Evolutionary conservation across 2,888 invertebrate genomes (phyloP).

Genomic region (Drosophila mulleri): DNA sequence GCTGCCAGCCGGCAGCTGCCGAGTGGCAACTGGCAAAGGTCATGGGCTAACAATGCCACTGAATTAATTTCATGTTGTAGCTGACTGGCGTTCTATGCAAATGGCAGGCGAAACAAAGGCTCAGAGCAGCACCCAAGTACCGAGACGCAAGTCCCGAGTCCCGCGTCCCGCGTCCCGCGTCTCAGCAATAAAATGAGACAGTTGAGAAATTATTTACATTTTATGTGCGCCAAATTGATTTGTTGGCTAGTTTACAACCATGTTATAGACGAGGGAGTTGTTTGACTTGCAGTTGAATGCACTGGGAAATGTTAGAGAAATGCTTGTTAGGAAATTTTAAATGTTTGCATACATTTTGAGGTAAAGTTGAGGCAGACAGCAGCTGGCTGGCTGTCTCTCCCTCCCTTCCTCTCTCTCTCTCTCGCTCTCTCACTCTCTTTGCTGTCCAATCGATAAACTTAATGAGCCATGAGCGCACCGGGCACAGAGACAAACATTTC

Average conservation of each 20-base stretch:
- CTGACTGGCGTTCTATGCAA: conserved; percentile 48
- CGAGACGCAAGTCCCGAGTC: conserved; percentile 24
- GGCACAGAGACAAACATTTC: conserved; percentile 30
- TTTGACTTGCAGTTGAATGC: conserved; percentile 52
- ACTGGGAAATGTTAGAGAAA: conserved; percentile 6
- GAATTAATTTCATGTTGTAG: conserved; percentile 42
- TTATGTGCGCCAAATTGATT: conserved; percentile 68
- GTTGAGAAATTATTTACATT: conserved; percentile 69
- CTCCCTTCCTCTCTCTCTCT: not conserved
- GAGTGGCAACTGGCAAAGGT: conserved; percentile 40
- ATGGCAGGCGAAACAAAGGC: conserved; percentile 55
- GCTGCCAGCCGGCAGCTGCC: conserved; percentile 14
- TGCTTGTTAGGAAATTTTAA: conserved; percentile 29
- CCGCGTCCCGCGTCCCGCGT: conserved; percentile 21
- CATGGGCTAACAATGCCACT: conserved; percentile 27
- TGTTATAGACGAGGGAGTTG: conserved; percentile 7
- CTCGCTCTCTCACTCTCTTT: not conserved
- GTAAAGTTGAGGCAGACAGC: conserved; percentile 12
- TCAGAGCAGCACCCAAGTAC: conserved; percentile 17
- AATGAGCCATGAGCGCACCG: conserved; percentile 65
- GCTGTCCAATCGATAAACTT: conserved; percentile 66
- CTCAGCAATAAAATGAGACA: conserved; percentile 53
- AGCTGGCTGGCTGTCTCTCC: not conserved
- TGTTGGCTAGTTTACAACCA: conserved; percentile 36
- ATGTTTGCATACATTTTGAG: conserved; percentile 62